A percentile compares a stretch with the other conserved stretches of the same genome.
Evolutionary conservation across 2,797 vertebrate genomes (phyloP).

Genomic region (Scleropages formosus): DNA sequence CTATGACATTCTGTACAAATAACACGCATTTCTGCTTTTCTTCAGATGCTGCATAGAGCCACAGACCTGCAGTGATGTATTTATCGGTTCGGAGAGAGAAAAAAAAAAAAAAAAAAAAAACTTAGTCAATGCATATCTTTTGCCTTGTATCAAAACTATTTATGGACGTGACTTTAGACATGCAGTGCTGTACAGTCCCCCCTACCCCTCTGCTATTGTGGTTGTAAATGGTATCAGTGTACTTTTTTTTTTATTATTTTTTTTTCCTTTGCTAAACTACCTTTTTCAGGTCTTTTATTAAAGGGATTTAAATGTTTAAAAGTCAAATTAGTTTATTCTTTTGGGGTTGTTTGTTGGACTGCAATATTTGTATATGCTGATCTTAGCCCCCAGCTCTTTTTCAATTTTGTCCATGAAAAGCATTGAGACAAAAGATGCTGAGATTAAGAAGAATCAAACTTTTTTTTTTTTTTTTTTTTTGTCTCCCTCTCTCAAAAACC

Average conservation of each 20-base stretch:
- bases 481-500: too few species aligned
- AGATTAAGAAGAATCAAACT: too few species aligned
- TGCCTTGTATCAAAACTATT: conserved; percentile 45
- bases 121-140: conserved; percentile 43
- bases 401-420: too few species aligned
- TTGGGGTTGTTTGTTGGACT: too few species aligned
- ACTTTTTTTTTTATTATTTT: conserved; percentile 69
- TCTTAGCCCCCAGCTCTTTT: too few species aligned
- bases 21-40: conserved; percentile 50
- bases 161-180: conserved; percentile 70
- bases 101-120: conserved; percentile 57
- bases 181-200: conserved; percentile 78
- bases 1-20: conserved; percentile 97
- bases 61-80: too few species aligned
- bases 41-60: too few species aligned
- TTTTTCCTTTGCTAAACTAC: conserved; percentile 74
- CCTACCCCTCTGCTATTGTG: conserved; percentile 72
- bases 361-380: too few species aligned
- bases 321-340: too few species aligned
- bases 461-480: too few species aligned
- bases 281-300: conserved; percentile 83
- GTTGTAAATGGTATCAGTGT: conserved; percentile 88
- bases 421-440: too few species aligned
- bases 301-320: conserved; percentile 77
- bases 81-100: conserved; percentile 57